These are phyloP conservation scores for Ryuthela nishihirai DNA, from an alignment of 2,888 invertebrate species.

Conservation along the genomic window DNA sequence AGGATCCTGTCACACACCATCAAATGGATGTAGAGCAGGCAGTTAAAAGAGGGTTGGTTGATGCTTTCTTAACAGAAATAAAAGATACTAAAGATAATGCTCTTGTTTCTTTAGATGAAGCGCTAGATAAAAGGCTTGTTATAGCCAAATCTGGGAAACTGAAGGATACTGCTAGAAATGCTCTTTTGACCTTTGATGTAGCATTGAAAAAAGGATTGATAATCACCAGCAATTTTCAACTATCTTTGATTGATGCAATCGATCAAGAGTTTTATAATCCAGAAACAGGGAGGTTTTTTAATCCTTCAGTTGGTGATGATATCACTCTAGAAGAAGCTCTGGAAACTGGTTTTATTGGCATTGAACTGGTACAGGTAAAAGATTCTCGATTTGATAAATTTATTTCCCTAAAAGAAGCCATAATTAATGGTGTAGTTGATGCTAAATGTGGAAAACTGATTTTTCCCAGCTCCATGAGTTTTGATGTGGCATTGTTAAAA, in stretches of 20 bases:
- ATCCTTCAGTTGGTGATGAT: slow-evolving; percentile 77
- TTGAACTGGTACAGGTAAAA: slow-evolving; percentile 42
- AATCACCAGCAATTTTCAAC: slow-evolving; percentile 48
- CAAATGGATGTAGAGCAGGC: slow-evolving; percentile 70
- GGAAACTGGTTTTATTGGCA: slow-evolving; percentile 43
- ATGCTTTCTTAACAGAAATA: slow-evolving; percentile 66
- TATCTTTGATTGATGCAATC: slow-evolving; percentile 50
- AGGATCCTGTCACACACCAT: slow-evolving; percentile 68
- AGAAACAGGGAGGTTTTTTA: slow-evolving; percentile 67
- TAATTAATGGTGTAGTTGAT: slow-evolving; percentile 51
- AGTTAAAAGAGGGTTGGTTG: slow-evolving; percentile 71
- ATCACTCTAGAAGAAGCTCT: slow-evolving; percentile 78
- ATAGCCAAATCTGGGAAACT: slow-evolving; percentile 68
- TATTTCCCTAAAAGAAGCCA: slow-evolving; percentile 66
- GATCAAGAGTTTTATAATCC: slow-evolving; percentile 79
- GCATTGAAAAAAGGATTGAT: slow-evolving; percentile 52
- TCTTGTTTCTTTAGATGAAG: slow-evolving; percentile 61
- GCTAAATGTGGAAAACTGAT: slow-evolving; percentile 36
- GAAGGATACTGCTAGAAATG: slow-evolving; percentile 60
- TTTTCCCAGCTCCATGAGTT: slow-evolving; percentile 32
- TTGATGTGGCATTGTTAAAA: slow-evolving; percentile 38
- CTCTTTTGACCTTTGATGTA: slow-evolving; percentile 56
- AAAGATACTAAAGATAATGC: slow-evolving; percentile 54
- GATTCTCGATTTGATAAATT: slow-evolving; percentile 61
- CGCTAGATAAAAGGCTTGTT: slow-evolving; percentile 47